phyloP scores from a whole-genome alignment of 53 echinoderm and acorn worm species.

The Paracentrotus lividus region DNA sequence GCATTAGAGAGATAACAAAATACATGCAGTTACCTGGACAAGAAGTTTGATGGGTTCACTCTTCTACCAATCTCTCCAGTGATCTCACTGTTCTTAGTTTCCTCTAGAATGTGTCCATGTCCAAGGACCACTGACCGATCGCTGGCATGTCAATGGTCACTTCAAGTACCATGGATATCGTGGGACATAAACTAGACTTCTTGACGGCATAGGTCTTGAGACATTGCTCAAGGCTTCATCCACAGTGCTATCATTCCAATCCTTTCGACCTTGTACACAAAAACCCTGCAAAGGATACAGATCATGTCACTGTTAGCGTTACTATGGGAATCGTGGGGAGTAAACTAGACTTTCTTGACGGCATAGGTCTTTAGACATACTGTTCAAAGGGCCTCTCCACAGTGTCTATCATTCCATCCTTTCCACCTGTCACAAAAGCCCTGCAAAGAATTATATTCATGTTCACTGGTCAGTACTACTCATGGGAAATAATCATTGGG shows the following conservation, averaged over 20 bases:
- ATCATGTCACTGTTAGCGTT: background rate
- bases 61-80: slow-evolving; percentile 97
- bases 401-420: slow-evolving; percentile 92
- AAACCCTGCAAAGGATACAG: slow-evolving; percentile 78
- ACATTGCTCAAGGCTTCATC: slow-evolving; percentile 97
- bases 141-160: slow-evolving; percentile 74
- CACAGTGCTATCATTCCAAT: slow-evolving; percentile 95
- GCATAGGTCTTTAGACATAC: slow-evolving; percentile 92
- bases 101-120: slow-evolving; percentile 96
- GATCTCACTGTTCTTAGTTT: slow-evolving; percentile 95
- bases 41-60: slow-evolving; percentile 90
- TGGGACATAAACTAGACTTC: slow-evolving; percentile 81
- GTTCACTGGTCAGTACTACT: slow-evolving; percentile 86
- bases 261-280: slow-evolving; percentile 97
- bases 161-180: slow-evolving; percentile 78
- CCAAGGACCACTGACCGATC: slow-evolving; percentile 95
- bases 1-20: too few relatives aligned
- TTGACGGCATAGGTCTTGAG: slow-evolving; percentile 91
- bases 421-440: slow-evolving; percentile 99
- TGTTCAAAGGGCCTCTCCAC: slow-evolving; percentile 98
- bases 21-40: too few relatives aligned
- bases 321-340: too few relatives aligned
- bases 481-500: slow-evolving; percentile 77
- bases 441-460: slow-evolving; percentile 71
- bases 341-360: slow-evolving; percentile 81